A percentile compares a stretch with the other conserved stretches of the same genome.
phyloP scores from a whole-genome alignment of 92 coral and sea anemone species.

The Blastomussa wellsi region DNA sequence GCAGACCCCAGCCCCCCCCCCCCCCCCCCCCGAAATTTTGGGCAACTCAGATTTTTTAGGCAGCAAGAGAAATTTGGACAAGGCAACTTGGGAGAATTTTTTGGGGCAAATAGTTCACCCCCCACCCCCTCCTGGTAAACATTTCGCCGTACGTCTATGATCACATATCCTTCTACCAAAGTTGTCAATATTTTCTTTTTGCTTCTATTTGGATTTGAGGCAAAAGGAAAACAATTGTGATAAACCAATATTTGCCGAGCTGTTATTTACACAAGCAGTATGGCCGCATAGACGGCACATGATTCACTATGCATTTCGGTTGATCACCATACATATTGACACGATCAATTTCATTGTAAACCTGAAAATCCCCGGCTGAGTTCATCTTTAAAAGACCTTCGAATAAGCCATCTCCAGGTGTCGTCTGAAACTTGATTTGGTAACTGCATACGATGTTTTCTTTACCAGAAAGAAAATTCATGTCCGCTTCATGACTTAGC shows the following conservation, averaged over 20 bases:
- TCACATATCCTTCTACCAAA: too few relatives aligned
- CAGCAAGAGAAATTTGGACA: too few relatives aligned
- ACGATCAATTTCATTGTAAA: slow-evolving; percentile 38
- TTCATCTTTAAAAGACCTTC: slow-evolving; percentile 48
- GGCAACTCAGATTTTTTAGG: too few relatives aligned
- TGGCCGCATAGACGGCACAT: slow-evolving; percentile 53
- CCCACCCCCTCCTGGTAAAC: too few relatives aligned
- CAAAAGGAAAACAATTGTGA: too few relatives aligned
- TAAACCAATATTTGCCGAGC: not conserved
- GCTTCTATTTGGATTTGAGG: too few relatives aligned
- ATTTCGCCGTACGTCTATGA: too few relatives aligned
- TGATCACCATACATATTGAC: slow-evolving; percentile 55
- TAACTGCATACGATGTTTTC: slow-evolving; percentile 41
- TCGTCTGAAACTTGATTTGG: slow-evolving; percentile 67
- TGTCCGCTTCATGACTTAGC: slow-evolving; percentile 36
- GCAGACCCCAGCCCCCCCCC: too few relatives aligned
- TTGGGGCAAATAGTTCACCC: too few relatives aligned
- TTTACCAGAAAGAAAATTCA: not conserved
- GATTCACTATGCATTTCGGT: slow-evolving; percentile 50
- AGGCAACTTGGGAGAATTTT: too few relatives aligned
- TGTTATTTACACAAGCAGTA: slow-evolving; percentile 54
- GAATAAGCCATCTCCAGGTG: slow-evolving; percentile 65
- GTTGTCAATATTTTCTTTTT: too few relatives aligned
- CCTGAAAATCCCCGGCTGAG: slow-evolving; percentile 15
- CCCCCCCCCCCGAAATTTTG: too few relatives aligned